Evolutionary conservation across 2,113 vertebrate genomes (phyloP).

Genomic region (Campylorhamphus procurvoides): DNA sequence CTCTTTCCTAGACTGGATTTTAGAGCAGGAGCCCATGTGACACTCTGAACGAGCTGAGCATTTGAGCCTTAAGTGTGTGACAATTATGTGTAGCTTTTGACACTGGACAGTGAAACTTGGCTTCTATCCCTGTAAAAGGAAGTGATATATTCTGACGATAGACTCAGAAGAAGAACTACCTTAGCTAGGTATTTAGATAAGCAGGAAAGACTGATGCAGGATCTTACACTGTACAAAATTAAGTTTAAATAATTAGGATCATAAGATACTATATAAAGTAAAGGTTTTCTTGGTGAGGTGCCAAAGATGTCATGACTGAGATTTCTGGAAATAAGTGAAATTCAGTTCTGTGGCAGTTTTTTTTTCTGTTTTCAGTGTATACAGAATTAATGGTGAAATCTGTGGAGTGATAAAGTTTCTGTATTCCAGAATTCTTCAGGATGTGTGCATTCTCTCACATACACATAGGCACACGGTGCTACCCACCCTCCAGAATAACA

Average conservation of each 20-base stretch:
- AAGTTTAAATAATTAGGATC: background rate
- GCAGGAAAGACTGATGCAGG: background rate
- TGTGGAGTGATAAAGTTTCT: background rate
- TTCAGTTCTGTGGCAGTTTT: background rate
- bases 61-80: background rate
- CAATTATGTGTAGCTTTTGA: background rate
- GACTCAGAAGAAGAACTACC: constrained; percentile 11
- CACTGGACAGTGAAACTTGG: background rate
- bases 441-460: background rate
- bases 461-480: background rate
- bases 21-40: background rate
- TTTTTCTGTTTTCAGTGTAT: background rate
- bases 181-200: background rate
- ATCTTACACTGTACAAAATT: background rate
- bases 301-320: background rate
- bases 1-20: background rate
- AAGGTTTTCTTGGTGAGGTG: constrained; percentile 14
- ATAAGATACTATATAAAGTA: background rate
- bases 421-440: background rate
- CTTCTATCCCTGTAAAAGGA: background rate
- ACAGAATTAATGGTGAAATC: background rate
- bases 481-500: background rate
- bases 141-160: background rate
- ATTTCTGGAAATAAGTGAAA: constrained; percentile 48
- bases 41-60: background rate